Evolutionary conservation across 2,113 vertebrate genomes (phyloP).

Genomic region (Pteronura brasiliensis): DNA sequence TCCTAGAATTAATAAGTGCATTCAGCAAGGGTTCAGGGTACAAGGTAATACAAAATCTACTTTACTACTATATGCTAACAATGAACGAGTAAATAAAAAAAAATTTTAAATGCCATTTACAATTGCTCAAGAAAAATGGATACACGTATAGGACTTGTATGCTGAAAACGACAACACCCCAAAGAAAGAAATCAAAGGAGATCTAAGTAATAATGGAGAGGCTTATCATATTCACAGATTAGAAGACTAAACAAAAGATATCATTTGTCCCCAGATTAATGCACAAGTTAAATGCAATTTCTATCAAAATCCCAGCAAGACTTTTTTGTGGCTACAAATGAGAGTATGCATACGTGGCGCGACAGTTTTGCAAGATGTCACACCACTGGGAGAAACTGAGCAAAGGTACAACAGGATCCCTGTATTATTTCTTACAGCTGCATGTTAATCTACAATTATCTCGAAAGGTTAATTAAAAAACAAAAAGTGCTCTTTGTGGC

Average conservation of each 20-base stretch:
- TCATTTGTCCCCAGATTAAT: neutral
- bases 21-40: neutral
- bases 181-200: neutral
- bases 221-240: neutral
- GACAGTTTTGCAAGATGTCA: neutral
- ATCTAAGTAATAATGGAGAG: neutral
- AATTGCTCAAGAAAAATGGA: neutral
- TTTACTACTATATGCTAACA: neutral
- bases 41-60: neutral
- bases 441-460: neutral
- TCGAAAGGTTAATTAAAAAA: neutral
- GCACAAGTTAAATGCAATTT: neutral
- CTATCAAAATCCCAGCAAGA: neutral
- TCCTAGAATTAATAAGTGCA: neutral
- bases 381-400: neutral
- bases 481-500: neutral
- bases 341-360: neutral
- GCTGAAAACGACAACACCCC: neutral
- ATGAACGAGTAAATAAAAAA: neutral
- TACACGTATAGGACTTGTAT: neutral
- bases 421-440: neutral
- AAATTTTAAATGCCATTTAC: neutral
- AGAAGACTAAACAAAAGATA: neutral
- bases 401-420: neutral
- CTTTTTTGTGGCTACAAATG: neutral